These are phyloP conservation scores for Crematogaster levior DNA, from an alignment of 2,888 invertebrate genomes.

Conservation along the genomic window DNA sequence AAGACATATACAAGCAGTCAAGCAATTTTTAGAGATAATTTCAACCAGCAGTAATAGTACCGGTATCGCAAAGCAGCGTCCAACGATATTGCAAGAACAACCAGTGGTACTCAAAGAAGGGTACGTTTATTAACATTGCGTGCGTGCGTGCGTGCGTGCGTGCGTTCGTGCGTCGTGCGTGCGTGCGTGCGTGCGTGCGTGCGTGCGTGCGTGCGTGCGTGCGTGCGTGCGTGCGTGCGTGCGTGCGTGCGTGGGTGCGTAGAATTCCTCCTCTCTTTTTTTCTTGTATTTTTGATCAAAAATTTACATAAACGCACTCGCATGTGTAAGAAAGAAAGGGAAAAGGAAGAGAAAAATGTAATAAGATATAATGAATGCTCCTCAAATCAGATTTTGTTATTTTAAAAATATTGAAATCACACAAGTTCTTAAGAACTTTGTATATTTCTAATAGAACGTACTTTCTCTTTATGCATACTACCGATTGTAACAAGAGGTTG, in stretches of 20 bases:
- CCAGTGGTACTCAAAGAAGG: constrained; percentile 96
- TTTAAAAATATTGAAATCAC: constrained; percentile 19
- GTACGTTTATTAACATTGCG: constrained; percentile 88
- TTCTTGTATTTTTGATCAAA: not conserved
- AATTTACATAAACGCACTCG: not conserved
- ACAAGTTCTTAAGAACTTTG: constrained; percentile 54
- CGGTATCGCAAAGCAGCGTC: constrained; percentile 78
- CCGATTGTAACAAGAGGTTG: constrained; percentile 83
- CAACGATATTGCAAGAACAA: constrained; percentile 86
- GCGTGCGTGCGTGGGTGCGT: not conserved
- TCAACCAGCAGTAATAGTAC: constrained; percentile 90
- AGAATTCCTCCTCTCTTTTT: not conserved
- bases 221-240: constrained; percentile 16
- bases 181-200: not conserved
- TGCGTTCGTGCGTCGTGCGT: not conserved
- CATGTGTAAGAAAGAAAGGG: not conserved
- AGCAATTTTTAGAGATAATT: constrained; percentile 95
- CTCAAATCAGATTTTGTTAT: constrained; percentile 6
- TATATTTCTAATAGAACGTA: constrained; percentile 81
- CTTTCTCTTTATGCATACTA: constrained; percentile 83
- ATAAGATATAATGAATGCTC: not conserved
- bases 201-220: not conserved
- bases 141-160: constrained; percentile 17
- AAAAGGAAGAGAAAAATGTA: not conserved
- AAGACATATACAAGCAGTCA: constrained; percentile 92